A percentile compares a stretch with the other conserved stretches of the same genome.
Evolutionary conservation across 1,140 invertebrate genomes (phyloP).

Genomic region (Bemisia tabaci): DNA sequence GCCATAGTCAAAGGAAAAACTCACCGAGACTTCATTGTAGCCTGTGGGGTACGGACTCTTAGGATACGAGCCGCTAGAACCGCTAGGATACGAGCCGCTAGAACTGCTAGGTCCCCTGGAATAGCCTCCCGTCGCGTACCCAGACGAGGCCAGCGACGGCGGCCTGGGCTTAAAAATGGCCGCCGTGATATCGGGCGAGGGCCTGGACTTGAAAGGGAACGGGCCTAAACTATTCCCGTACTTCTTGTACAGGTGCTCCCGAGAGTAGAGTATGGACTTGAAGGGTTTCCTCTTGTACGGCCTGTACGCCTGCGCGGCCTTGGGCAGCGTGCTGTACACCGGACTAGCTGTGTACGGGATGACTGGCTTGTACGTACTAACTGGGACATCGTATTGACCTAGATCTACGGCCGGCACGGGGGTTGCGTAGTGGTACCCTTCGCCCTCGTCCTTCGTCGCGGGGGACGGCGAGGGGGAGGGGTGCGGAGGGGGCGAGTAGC

Average conservation of each 20-base stretch:
- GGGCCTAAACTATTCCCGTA: background rate
- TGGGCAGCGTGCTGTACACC: background rate
- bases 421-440: background rate
- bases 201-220: background rate
- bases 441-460: background rate
- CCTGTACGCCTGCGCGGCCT: background rate
- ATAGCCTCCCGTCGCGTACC: background rate
- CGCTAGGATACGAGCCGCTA: background rate
- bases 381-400: background rate
- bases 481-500: background rate
- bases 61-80: background rate
- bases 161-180: background rate
- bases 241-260: background rate
- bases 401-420: background rate
- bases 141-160: background rate
- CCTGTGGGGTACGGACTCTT: no score
- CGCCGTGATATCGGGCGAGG: background rate
- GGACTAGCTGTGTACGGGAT: background rate
- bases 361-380: background rate
- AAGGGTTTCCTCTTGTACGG: background rate
- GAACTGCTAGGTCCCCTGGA: background rate
- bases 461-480: no score
- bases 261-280: background rate
- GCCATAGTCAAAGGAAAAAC: no score
- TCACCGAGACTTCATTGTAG: background rate